Evolutionary conservation across 2,888 invertebrate genomes (phyloP).

Genomic region (Acleris laterana): DNA sequence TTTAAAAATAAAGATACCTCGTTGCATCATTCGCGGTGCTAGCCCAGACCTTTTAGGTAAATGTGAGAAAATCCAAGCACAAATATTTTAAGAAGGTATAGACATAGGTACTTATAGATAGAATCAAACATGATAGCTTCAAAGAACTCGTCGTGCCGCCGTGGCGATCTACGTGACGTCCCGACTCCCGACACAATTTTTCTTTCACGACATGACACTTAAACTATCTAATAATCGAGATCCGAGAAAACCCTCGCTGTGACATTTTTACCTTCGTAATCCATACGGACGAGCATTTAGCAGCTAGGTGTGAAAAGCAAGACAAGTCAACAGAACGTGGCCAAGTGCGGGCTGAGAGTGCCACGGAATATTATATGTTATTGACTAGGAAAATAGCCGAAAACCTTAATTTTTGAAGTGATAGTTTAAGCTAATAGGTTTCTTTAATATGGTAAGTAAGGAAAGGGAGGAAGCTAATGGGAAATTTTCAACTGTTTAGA

Average conservation of each 20-base stretch:
- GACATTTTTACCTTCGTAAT: conserved; percentile 68
- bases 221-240: conserved; percentile 39
- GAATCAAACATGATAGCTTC: conserved; percentile 27
- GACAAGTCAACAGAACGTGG: conserved; percentile 52
- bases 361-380: conserved; percentile 3
- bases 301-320: conserved; percentile 76
- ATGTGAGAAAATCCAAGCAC: background rate
- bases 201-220: conserved; percentile 31
- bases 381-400: background rate
- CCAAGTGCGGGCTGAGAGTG: conserved; percentile 22
- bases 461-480: no score
- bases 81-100: background rate
- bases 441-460: no score
- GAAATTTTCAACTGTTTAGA: no score
- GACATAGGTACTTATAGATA: conserved; percentile 4
- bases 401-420: background rate
- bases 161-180: conserved; percentile 26
- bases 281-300: conserved; percentile 66
- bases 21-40: no score
- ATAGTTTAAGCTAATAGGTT: no score
- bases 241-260: conserved; percentile 47
- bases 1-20: no score
- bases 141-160: conserved; percentile 45
- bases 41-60: background rate
- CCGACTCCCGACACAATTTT: conserved; percentile 15